Evolutionary conservation across 2,113 vertebrate genomes (phyloP), one percentile per base, ranked within the genome.

Genomic region (Gambusia affinis): DNA sequence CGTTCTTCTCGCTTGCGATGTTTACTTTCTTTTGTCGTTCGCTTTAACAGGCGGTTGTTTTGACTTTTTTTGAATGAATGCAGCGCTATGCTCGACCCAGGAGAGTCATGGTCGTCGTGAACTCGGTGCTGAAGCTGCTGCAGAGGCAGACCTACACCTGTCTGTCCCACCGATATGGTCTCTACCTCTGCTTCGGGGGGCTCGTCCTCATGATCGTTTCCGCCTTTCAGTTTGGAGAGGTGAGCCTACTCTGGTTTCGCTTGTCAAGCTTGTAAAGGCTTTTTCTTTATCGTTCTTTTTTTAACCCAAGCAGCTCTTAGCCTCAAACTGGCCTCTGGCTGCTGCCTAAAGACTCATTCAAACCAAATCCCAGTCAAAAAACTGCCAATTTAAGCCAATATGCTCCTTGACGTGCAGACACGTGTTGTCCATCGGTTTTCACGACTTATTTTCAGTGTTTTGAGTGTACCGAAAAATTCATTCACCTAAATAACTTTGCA

Each of bases 131-230:
- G 35, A 98, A 98, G 94, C 95, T 99, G 64, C 75, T 98, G 33
- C 97, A 99, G 95, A 89, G 97, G 84, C 97, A 98, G 95, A 98
- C 96, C 68, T 99, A 98, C 91, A 98, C 97, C 88, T 99, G 97
- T 90, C 96, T 98, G 94, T 99, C 97, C 71, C 97, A 98, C 91
- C 92, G 97, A 62, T 98, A 98, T 84, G 97, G 97, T 70, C 96
- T 98, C 64, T 99, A 98, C 93, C 95, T 98, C 72, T 98, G 97
- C 90, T 98, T 99, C 74, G 97, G 96, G 37, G 97, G 97, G 73
- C 89, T 99, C 78, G 97, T 99, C n/a, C 96, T 99, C 89, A 95
- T 96, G 95, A 96, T 99, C 75, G 96, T 98, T 82, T 98, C 97
- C 37, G 97, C 97, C 64, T 96, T 99, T 87, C 97, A 98, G 92